These are phyloP conservation scores for Luscinia megarhynchos DNA, from an alignment of 2,797 vertebrate species.

Conservation along the genomic window DNA sequence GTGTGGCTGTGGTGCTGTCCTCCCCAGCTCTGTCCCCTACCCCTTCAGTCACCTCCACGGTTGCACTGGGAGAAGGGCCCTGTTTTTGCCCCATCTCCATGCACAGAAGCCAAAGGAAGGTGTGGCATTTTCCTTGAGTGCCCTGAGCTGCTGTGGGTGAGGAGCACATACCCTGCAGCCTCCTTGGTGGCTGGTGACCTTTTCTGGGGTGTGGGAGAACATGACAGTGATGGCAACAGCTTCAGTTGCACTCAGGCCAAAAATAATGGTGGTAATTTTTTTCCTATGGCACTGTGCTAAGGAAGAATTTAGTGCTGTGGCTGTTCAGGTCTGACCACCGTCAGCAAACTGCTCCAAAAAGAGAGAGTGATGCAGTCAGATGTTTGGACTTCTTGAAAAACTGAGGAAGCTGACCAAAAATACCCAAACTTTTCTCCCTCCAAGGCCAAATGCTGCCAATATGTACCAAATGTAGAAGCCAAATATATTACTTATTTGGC, in stretches of 20 bases:
- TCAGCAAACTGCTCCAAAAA: not conserved
- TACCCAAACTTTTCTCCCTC: not conserved
- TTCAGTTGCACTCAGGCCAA: not conserved
- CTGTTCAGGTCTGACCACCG: not conserved
- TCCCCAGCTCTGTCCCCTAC: not conserved
- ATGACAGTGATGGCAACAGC: not conserved
- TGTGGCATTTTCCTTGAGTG: not conserved
- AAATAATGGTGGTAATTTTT: not conserved
- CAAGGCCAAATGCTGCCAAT: not conserved
- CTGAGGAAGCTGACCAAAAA: not conserved
- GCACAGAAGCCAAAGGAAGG: not conserved
- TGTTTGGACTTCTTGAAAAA: not conserved
- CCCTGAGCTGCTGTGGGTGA: not conserved
- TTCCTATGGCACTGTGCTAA: not conserved
- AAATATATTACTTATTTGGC: not conserved
- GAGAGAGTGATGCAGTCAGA: not conserved
- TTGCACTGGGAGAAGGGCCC: not conserved
- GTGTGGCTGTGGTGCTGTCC: not conserved
- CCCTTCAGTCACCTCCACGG: fast-evolving
- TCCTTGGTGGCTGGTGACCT: not conserved
- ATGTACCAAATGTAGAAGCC: not conserved
- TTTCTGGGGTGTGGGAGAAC: fast-evolving
- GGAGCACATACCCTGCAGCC: not conserved
- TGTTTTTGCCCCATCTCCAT: not conserved
- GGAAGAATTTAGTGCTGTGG: not conserved